phyloP scores from a whole-genome alignment of 2,888 invertebrate species.

The Deroplatys truncata region DNA sequence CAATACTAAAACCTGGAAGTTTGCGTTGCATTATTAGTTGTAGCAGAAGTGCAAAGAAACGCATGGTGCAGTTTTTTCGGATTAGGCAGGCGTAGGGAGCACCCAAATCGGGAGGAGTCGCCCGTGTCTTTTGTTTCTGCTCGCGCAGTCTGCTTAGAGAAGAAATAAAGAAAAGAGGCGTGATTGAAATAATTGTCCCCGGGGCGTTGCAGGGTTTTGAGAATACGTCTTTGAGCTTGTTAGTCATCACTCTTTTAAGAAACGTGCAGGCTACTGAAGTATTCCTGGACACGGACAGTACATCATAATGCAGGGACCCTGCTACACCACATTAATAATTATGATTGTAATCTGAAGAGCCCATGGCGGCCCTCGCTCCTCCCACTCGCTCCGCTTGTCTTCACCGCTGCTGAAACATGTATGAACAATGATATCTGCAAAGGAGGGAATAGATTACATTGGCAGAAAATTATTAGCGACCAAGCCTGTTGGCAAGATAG shows the following conservation, averaged over 20 bases:
- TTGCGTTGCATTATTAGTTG: too few species aligned
- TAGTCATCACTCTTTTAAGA: slow-evolving; percentile 1
- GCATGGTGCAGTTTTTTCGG: background rate
- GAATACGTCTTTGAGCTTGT: background rate
- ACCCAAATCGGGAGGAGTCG: background rate
- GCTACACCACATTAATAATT: background rate
- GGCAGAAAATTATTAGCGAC: background rate
- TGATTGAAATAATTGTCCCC: slow-evolving; percentile 2
- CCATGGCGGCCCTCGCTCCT: background rate
- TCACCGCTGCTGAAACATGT: background rate
- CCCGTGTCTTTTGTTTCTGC: background rate
- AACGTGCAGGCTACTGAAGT: background rate
- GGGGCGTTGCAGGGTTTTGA: background rate
- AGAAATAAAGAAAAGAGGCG: background rate
- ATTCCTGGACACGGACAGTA: background rate
- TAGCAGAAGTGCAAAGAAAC: background rate
- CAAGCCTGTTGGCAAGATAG: background rate
- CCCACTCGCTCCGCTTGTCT: background rate
- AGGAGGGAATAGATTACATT: background rate
- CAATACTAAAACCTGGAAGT: too few species aligned
- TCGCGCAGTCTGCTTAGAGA: background rate
- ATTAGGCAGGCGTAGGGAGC: background rate
- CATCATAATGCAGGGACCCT: background rate
- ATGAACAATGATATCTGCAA: background rate
- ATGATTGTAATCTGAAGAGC: background rate